Conservation (phyloP, 1,140 invertebrate genomes). For the Drosophila pallidifrons region DNA sequence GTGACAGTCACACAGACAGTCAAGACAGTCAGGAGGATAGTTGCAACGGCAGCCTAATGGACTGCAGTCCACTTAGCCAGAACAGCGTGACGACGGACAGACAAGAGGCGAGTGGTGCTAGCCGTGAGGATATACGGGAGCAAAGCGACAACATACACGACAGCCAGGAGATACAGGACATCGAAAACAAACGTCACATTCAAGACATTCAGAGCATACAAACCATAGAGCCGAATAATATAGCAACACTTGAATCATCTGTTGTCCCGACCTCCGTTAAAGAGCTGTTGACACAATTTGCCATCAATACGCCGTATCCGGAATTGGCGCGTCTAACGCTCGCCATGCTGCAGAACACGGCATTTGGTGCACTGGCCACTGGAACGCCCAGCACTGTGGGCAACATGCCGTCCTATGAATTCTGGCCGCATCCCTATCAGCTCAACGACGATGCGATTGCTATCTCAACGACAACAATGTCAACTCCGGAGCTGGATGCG, state of each 20-base stretch:
- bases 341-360: slow-evolving; percentile 30
- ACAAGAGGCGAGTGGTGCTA: neutral
- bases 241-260: neutral
- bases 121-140: neutral
- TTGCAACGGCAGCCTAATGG: too few species aligned
- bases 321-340: slow-evolving; percentile 29
- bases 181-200: neutral
- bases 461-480: neutral
- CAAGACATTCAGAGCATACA: neutral
- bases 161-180: neutral
- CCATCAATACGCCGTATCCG: slow-evolving; percentile 20
- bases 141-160: neutral
- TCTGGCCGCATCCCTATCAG: slow-evolving; percentile 41
- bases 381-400: slow-evolving; percentile 24
- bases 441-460: neutral
- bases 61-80: too few species aligned
- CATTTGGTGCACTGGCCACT: slow-evolving; percentile 26
- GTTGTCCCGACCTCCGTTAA: slow-evolving; percentile 3
- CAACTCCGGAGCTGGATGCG: neutral
- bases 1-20: neutral
- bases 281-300: slow-evolving; percentile 14
- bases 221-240: neutral
- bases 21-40: neutral
- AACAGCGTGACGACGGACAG: too few species aligned
- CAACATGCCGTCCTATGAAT: slow-evolving; percentile 22